These are phyloP conservation scores for Hyposoter didymator DNA, from an alignment of 2,888 invertebrate species.

Conservation along the genomic window DNA sequence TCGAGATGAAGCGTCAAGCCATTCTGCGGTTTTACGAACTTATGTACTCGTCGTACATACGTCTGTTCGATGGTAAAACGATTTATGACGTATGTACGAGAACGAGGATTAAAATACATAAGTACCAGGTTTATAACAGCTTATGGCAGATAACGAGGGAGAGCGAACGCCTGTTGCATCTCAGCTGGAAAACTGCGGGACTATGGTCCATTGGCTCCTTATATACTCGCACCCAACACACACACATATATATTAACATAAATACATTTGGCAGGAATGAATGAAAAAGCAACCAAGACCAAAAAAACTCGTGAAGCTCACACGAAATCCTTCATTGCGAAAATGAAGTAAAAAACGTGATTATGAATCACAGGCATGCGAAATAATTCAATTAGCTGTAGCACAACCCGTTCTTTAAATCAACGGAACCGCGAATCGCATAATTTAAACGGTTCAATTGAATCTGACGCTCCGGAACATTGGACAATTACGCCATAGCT, in stretches of 20 bases:
- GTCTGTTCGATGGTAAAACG: conserved; percentile 7
- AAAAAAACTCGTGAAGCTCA: background rate
- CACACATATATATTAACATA: background rate
- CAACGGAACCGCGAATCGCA: conserved; percentile 22
- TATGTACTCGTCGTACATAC: conserved; percentile 1
- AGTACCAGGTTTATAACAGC: conserved; percentile 56
- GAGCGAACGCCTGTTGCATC: conserved; percentile 66
- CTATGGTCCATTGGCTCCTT: conserved; percentile 5
- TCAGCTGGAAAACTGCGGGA: conserved; percentile 43
- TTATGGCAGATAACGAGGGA: conserved; percentile 59
- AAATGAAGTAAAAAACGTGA: background rate
- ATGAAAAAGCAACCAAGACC: background rate
- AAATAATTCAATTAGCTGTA: background rate
- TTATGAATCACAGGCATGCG: background rate
- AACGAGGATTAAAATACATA: conserved; percentile 49
- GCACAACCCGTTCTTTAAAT: background rate
- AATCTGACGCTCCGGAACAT: conserved; percentile 16
- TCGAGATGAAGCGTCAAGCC: background rate
- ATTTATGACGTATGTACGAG: conserved; percentile 43
- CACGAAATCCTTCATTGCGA: background rate
- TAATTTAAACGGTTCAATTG: conserved; percentile 28
- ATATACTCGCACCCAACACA: background rate
- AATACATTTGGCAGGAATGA: background rate
- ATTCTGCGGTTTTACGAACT: background rate
- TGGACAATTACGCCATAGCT: conserved; percentile 7